phyloP scores from a whole-genome alignment of 2,797 vertebrate genomes.

The Takifugu ocellatus region DNA sequence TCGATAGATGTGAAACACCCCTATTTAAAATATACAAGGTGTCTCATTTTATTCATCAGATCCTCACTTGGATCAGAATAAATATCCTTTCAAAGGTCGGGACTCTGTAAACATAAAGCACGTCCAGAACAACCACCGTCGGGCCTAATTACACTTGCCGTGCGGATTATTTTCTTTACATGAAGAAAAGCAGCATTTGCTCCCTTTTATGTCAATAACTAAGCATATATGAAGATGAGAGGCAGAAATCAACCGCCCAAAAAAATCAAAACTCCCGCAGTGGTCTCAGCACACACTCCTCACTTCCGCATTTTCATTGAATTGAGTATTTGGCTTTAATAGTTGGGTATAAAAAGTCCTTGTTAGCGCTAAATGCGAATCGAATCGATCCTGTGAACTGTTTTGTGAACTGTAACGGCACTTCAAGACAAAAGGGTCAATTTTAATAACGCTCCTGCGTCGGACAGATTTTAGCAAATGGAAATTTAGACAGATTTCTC shows the following conservation, averaged over 20 bases:
- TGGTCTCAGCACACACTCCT: slow-evolving; percentile 9
- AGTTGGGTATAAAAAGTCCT: slow-evolving; percentile 30
- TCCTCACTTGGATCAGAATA: slow-evolving; percentile 46
- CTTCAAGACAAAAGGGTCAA: slow-evolving; percentile 51
- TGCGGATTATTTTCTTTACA: no score
- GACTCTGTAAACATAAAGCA: slow-evolving; percentile 50
- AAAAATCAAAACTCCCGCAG: slow-evolving; percentile 12
- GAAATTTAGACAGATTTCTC: slow-evolving; percentile 21
- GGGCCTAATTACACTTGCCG: slow-evolving; percentile 20
- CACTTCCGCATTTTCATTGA: not conserved
- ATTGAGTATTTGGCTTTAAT: slow-evolving; percentile 36
- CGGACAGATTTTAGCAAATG: slow-evolving; percentile 23
- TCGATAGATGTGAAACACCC: slow-evolving; percentile 39
- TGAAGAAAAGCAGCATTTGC: slow-evolving; percentile 16
- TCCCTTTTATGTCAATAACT: slow-evolving; percentile 31
- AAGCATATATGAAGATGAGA: slow-evolving; percentile 26
- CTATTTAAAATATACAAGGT: slow-evolving; percentile 62
- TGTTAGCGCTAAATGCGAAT: not conserved
- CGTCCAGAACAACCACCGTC: slow-evolving; percentile 12
- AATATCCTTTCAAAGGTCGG: slow-evolving; percentile 34
- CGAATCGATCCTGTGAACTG: no score
- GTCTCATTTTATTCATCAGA: slow-evolving; percentile 43
- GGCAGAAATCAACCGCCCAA: slow-evolving; percentile 15
- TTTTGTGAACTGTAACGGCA: slow-evolving; percentile 36
- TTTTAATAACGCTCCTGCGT: slow-evolving; percentile 30